A percentile compares a stretch with the other conserved stretches of the same genome.
phyloP scores from a whole-genome alignment of 2,888 invertebrate genomes.

The Ennomos quercinarius region DNA sequence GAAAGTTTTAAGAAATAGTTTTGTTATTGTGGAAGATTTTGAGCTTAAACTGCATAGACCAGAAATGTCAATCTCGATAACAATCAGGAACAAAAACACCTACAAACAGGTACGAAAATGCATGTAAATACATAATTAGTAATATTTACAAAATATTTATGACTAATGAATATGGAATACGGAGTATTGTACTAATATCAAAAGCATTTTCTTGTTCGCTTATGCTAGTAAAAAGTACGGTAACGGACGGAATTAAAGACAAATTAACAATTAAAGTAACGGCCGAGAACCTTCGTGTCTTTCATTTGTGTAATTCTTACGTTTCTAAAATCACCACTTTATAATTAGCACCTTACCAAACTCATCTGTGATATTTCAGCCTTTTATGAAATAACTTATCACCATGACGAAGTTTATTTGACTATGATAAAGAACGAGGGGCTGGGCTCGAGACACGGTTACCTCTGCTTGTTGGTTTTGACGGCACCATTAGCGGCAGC shows the following conservation, averaged over 20 bases:
- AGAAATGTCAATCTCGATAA: slow-evolving; percentile 24
- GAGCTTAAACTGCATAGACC: slow-evolving; percentile 9
- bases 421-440: slow-evolving; percentile 63
- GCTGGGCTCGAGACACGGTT: slow-evolving; percentile 56
- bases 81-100: slow-evolving; percentile 55
- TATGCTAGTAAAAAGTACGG: slow-evolving; percentile 79
- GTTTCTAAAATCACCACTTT: slow-evolving; percentile 72
- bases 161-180: slow-evolving; percentile 40
- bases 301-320: slow-evolving; percentile 67
- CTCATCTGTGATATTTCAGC: slow-evolving; percentile 82
- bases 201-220: slow-evolving; percentile 70
- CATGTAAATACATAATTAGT: slow-evolving; percentile 52
- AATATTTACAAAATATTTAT: slow-evolving; percentile 41
- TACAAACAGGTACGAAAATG: slow-evolving; percentile 57
- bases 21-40: slow-evolving; percentile 9
- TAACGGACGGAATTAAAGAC: slow-evolving; percentile 83
- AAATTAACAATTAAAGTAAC: slow-evolving; percentile 79
- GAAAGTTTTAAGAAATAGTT: slow-evolving; percentile 14
- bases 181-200: slow-evolving; percentile 56
- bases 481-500: slow-evolving; percentile 87
- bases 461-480: slow-evolving; percentile 83
- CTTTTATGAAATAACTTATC: slow-evolving; percentile 75
- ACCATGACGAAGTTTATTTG: slow-evolving; percentile 77
- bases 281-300: slow-evolving; percentile 66
- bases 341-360: slow-evolving; percentile 82